Evolutionary conservation across 2,113 vertebrate species (phyloP), one percentile per base, ranked within the genome.

Genomic region (Podarcis muralis): DNA sequence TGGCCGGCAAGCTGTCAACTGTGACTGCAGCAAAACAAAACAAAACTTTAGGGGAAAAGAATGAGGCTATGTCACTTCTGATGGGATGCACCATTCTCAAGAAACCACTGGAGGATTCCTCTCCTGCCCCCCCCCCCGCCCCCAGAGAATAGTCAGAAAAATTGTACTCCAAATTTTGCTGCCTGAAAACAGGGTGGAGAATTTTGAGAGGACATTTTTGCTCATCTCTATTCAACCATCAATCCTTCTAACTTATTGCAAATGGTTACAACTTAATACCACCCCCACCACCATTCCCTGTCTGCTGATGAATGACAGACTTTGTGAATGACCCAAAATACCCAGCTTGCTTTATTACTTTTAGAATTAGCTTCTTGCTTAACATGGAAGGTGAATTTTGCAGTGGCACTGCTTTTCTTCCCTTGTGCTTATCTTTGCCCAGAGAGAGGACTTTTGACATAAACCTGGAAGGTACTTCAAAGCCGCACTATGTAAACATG

Each of bases 391-490:
- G 90, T 87, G 89, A 92, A 37, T 94, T 94, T 92, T 93, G 81
- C 59, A 92, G 75, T 81, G 80, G 48, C 62, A 85, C 87, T 80
- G 0, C 87, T 88, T 84, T 92, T 78, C 0, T 86, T 84, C 90
- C 90, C 75, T 1, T 87, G 1, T 86, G 84, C 57, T 95, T 94
- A 93, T 95, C 92, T 95, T 87, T 95, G 90, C 87, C 87, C 37
- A 87, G 90, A 94, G 90, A 95, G 91, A 82, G 6, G 90, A 88
- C 88, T 93, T 93, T 11, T 94, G 94, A 95, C 94, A 95, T 91
- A 96, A 96, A 95, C 92, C 95, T 96, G 93, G 94, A 92, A 92
- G 90, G 92, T 93, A 94, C 93, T 96, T 96, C 95, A 96, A 95
- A 95, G 92, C 84, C 62, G 65, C 1, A 62, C 93, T 90, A 88